Percentiles rank a stretch among this genome's conserved stretches.
Evolutionary conservation across 2,797 vertebrate species (phyloP).

Genomic region (Leucoraja ocellata): DNA sequence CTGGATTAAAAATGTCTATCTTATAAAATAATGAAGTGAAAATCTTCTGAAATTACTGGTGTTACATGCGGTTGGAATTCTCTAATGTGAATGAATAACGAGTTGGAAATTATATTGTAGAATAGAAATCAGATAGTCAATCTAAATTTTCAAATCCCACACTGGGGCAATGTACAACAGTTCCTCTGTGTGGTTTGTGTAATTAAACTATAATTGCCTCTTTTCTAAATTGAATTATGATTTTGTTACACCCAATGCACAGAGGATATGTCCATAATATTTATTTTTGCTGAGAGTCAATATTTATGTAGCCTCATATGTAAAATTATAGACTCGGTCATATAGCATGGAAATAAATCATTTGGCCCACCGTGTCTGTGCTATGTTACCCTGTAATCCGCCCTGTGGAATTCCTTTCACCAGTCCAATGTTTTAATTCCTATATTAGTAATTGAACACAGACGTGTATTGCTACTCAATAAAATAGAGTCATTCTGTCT

Average conservation of each 20-base stretch:
- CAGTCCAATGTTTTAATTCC: too few species aligned
- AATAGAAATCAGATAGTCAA: neutral
- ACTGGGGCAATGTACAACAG: neutral
- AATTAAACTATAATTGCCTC: neutral
- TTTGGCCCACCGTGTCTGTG: too few species aligned
- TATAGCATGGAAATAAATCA: too few species aligned
- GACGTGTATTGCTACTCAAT: too few species aligned
- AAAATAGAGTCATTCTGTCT: too few species aligned
- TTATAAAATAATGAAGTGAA: neutral
- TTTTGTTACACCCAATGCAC: too few species aligned
- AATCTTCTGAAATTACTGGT: neutral
- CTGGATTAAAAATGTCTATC: neutral
- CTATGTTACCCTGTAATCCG: neutral
- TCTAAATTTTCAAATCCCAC: neutral
- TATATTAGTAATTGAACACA: too few species aligned
- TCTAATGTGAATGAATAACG: neutral
- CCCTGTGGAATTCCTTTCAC: neutral
- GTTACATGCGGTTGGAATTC: neutral
- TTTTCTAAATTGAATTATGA: neutral
- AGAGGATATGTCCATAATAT: neutral
- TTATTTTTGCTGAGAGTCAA: neutral
- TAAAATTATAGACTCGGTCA: too few species aligned
- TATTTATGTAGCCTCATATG: neutral
- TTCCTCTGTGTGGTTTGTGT: neutral
- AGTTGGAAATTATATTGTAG: neutral